Base-by-base conservation (phyloP, 2,888 invertebrate species). In the Dichetophora obliterata region DNA sequence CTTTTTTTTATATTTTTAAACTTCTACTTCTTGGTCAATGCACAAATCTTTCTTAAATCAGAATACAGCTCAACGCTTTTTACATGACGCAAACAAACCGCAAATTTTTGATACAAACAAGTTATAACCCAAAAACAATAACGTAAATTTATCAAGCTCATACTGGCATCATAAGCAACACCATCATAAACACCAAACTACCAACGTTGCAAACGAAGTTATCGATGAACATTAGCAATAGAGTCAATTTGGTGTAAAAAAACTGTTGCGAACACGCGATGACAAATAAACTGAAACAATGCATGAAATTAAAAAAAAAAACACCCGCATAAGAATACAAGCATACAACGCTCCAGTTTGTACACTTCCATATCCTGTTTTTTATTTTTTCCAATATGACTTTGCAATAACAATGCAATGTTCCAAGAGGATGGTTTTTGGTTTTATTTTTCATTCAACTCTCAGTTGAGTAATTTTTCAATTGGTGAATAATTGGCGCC, bases 401-500 rank as follows among this genome's bases (percentile, higher is more conserved):
- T 57, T n/a, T 31, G 16, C 37, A 19, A 73, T 24, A 61, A 63
- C 50, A 73, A 73, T 72, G 61, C 61, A 16, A 61, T 50, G 48
- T 63, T 31, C 50, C 54, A n/a, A 16, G 37, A 9, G 11, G 4
- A 22, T 19, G 22, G 2, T 19, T 66, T 31, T 66, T 4, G 8
- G 14, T 66, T 16, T 48, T 54, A 14, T 59, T 57, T 71, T 71
- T 71, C 43, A 43, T 78, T 71, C 80, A 83, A 84, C 81, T 80
- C 82, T 81, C 82, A 83, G 87, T 85, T 85, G 88, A 86, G 86
- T 88, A 87, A 87, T 87, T 88, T 87, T 88, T 88, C 87, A 87
- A 87, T 88, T 88, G 88, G 83, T 84, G 87, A 86, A 86, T 88
- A 87, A 87, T 88, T 87, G 87, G 84, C 86, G 87, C 83, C 84